These are phyloP conservation scores for Auanema sp. DNA, from an alignment of 2,888 invertebrate species.

Conservation along the genomic window DNA sequence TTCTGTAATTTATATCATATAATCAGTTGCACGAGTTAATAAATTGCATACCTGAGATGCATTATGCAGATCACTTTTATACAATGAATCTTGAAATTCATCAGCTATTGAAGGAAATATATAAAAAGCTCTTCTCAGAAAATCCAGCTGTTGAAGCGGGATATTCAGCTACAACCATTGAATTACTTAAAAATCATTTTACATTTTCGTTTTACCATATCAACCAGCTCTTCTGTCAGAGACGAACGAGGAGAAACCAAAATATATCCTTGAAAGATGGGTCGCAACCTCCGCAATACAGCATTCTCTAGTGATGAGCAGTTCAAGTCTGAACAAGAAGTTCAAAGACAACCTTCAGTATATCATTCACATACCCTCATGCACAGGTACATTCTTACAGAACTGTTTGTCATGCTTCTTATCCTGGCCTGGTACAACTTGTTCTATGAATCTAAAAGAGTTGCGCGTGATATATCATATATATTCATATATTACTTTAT, in stretches of 20 bases:
- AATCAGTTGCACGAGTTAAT: conserved; percentile 13
- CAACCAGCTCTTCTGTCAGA: conserved; percentile 41
- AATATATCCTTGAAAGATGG: conserved; percentile 57
- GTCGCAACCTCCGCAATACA: conserved; percentile 25
- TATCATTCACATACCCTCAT: conserved; percentile 11
- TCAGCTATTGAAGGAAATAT: conserved; percentile 41
- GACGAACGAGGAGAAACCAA: conserved; percentile 53
- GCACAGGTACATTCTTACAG: conserved; percentile 30
- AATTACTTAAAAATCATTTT: not conserved
- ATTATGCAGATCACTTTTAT: conserved; percentile 47
- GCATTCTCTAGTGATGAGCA: conserved; percentile 31
- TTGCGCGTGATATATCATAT: not conserved
- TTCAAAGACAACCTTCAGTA: too few species aligned
- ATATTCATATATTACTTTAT: conserved; percentile 19
- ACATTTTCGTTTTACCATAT: conserved; percentile 20
- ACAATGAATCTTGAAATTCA: conserved; percentile 46
- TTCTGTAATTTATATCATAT: conserved; percentile 11
- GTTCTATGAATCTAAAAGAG: conserved; percentile 28
- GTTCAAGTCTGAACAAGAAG: conserved; percentile 19
- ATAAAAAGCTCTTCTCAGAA: conserved; percentile 34
- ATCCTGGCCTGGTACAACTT: conserved; percentile 33
- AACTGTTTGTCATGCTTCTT: conserved; percentile 24
- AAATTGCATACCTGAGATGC: conserved; percentile 35
- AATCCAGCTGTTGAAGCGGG: conserved; percentile 36
- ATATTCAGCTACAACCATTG: conserved; percentile 34